phyloP scores from a whole-genome alignment of 2,113 vertebrate species.

The Eleginops maclovinus region DNA sequence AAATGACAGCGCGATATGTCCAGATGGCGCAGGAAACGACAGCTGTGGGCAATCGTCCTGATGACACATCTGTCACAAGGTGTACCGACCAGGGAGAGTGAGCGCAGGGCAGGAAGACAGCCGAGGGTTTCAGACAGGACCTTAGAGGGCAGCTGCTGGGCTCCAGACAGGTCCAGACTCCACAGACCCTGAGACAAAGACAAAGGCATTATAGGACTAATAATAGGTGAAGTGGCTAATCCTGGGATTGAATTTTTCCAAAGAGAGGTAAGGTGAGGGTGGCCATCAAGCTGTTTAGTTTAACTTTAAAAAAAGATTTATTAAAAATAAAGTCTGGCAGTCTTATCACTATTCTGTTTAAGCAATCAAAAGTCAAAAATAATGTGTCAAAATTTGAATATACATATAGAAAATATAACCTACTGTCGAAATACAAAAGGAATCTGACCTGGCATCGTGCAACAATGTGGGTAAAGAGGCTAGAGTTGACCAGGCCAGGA shows the following conservation, averaged over 20 bases:
- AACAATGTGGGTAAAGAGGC: constrained; percentile 80
- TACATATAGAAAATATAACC: too few relatives aligned
- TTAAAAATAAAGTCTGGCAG: too few relatives aligned
- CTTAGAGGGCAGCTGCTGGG: constrained; percentile 73
- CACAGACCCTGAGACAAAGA: constrained; percentile 69
- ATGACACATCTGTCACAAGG: constrained; percentile 74
- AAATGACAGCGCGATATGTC: constrained; percentile 79
- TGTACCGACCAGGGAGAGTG: constrained; percentile 75
- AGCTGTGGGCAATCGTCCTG: constrained; percentile 45
- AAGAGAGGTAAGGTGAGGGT: too few relatives aligned
- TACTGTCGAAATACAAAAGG: neutral
- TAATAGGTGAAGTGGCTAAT: neutral
- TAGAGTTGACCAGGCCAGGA: constrained; percentile 78
- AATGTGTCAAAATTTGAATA: too few relatives aligned
- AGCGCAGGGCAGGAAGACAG: constrained; percentile 68
- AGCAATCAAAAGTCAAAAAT: too few relatives aligned
- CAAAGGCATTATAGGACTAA: neutral
- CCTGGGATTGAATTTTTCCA: too few relatives aligned
- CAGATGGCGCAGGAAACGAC: constrained; percentile 73
- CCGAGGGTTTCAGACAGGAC: constrained; percentile 72
- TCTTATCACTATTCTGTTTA: too few relatives aligned
- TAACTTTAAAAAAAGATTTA: too few relatives aligned
- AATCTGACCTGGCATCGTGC: constrained; percentile 86
- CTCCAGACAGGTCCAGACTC: constrained; percentile 77
- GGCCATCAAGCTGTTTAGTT: too few relatives aligned